These are phyloP conservation scores for Apomyelois bistriatella DNA, from an alignment of 2,888 invertebrate genomes.

Conservation along the genomic window DNA sequence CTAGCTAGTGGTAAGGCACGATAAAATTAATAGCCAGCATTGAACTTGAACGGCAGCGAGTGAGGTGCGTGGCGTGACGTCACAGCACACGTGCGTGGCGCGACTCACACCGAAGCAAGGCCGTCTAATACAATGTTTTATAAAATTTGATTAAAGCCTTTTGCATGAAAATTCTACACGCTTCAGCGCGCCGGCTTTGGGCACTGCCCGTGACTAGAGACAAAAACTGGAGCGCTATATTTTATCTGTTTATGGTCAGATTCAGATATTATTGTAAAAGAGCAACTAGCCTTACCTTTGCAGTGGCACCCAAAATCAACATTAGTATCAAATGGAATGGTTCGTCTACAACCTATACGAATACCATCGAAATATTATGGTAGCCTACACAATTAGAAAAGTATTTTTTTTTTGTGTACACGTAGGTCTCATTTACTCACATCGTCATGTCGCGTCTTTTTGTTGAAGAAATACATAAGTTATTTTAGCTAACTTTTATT, in stretches of 20 bases:
- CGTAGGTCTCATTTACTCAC: too few relatives aligned
- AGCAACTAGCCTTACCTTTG: too few relatives aligned
- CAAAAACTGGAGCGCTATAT: neutral
- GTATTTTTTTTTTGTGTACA: too few relatives aligned
- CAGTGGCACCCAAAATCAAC: neutral
- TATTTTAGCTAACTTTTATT: too few relatives aligned
- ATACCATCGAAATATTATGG: too few relatives aligned
- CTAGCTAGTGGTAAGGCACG: constrained; percentile 43
- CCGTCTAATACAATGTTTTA: constrained; percentile 18
- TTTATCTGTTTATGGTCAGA: neutral
- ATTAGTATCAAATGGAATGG: too few relatives aligned
- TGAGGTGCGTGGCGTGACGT: constrained; percentile 64
- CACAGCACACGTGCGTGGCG: constrained; percentile 43
- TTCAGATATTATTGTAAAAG: neutral
- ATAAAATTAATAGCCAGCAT: constrained; percentile 69
- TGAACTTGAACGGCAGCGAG: constrained; percentile 69
- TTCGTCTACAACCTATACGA: too few relatives aligned
- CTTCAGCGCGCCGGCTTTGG: neutral
- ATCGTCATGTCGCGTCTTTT: too few relatives aligned
- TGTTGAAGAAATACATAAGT: too few relatives aligned
- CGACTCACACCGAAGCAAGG: constrained; percentile 32
- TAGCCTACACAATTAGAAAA: too few relatives aligned
- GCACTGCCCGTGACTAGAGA: neutral
- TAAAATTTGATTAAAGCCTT: constrained; percentile 1
- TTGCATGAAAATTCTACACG: neutral